A percentile compares a stretch with the other conserved stretches of the same genome.
phyloP scores from a whole-genome alignment of 2,797 vertebrate genomes.

The Parambassis ranga region DNA sequence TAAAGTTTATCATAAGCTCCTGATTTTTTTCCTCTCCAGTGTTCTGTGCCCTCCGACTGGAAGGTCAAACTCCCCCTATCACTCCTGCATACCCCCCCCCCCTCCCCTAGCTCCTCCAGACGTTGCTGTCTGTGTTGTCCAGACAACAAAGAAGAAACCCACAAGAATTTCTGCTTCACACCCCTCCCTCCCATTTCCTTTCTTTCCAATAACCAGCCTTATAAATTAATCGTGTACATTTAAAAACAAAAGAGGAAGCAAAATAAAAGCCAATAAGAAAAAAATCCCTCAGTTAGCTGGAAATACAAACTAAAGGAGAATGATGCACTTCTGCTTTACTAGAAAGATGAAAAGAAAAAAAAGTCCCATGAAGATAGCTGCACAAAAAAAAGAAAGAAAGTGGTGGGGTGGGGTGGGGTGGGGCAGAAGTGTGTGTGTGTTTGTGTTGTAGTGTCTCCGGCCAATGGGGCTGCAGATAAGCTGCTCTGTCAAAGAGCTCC shows the following conservation, averaged over 20 bases:
- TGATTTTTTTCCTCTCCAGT: neutral
- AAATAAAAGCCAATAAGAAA: neutral
- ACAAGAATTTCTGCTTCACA: constrained; percentile 56
- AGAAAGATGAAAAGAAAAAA: neutral
- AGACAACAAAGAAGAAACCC: constrained; percentile 53
- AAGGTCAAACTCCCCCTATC: constrained; percentile 32
- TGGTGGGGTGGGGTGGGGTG: neutral
- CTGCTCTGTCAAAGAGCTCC: constrained; percentile 10
- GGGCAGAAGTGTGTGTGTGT: neutral
- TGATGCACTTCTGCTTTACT: constrained; percentile 39
- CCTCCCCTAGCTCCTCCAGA: constrained; percentile 22
- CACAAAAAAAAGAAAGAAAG: neutral
- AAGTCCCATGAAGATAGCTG: neutral
- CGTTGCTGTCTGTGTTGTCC: constrained; percentile 42
- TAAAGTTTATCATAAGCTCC: neutral
- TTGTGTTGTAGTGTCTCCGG: neutral
- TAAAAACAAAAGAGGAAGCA: constrained; percentile 21
- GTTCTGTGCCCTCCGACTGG: neutral
- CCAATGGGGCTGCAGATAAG: constrained; percentile 49
- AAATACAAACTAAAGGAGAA: neutral
- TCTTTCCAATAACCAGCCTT: neutral
- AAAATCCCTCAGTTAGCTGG: neutral
- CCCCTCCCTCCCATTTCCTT: neutral
- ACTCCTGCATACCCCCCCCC: constrained; percentile 18
- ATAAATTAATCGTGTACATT: neutral